Evolutionary conservation across 2,113 vertebrate species (phyloP), one percentile per base, ranked within the genome.

Genomic region (Eurystomus gularis): DNA sequence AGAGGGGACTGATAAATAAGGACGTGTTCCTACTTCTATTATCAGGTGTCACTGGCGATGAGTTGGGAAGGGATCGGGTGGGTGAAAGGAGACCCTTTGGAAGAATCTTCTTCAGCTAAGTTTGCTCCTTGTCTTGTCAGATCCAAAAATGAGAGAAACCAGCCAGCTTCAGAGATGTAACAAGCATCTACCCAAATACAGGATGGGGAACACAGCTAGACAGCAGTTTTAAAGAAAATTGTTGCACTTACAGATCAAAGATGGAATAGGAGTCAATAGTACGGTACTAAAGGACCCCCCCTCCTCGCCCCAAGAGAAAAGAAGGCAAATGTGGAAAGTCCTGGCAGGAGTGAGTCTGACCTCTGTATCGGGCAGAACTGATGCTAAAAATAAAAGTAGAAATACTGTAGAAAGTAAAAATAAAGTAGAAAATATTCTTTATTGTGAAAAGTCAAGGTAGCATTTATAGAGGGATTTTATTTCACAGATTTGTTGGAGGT

Each of bases 1-100:
- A 66, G 76, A 73, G 64, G 9, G 39, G 69, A 76, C 90, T 94
- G 93, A 97, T 96, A 94, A 96, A 90, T 79, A 82, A 94, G 85
- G 29, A 94, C 29, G 1, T 48, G 35, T 90, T 93, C 55, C 62
- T 64, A 17, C 37, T 87, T 77, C 70, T 52, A 69, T 78, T 94
- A 92, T 95, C 95, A 88, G 61, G 72, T 78, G 51, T 82, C 72
- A 78, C 49, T 79, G 46, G 55, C 2, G 11, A 62, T 0, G 1
- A 17, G 37, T 39, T 76, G 61, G 61, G 80, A 82, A 72, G 19
- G 48, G 49, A 54, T n/a, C 8, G 20, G 69, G 62, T 90, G 33
- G 35, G 91, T 95, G 86, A 95, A 96, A 91, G 75, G 17, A 46
- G 66, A 26, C 39, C 17, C 18, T 92, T 23, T 65, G 65, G 46